Evolutionary conservation across 1,140 invertebrate genomes (phyloP).

Genomic region (Leptopilina boulardi): DNA sequence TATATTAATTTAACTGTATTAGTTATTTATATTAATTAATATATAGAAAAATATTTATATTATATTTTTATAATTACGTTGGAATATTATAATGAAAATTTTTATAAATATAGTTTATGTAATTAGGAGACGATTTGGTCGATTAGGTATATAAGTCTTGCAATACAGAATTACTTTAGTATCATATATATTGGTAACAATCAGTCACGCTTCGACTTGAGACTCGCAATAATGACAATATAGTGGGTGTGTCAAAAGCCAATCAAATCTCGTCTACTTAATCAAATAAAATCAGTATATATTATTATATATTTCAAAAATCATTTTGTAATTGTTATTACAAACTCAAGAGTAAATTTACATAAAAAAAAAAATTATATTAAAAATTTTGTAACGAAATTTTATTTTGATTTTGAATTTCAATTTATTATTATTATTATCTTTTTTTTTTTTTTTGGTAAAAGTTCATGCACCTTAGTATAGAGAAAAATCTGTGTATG

Average conservation of each 20-base stretch:
- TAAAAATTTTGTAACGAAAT: too few relatives aligned
- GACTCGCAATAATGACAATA: slow-evolving; percentile 62
- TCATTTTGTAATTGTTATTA: background rate
- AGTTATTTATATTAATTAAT: too few relatives aligned
- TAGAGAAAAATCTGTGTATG: background rate
- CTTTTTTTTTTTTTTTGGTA: background rate
- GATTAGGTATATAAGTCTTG: slow-evolving; percentile 59
- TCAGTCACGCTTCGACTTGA: slow-evolving; percentile 67
- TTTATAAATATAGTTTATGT: too few relatives aligned
- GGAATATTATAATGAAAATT: too few relatives aligned
- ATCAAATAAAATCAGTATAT: background rate
- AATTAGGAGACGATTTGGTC: slow-evolving; percentile 60
- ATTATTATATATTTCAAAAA: background rate
- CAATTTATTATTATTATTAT: too few relatives aligned
- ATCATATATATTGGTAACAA: slow-evolving; percentile 60
- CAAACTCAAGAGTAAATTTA: too few relatives aligned
- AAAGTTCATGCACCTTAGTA: background rate
- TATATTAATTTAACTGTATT: too few relatives aligned
- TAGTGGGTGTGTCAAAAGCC: slow-evolving; percentile 58
- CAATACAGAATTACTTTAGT: slow-evolving; percentile 43
- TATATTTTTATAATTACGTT: too few relatives aligned
- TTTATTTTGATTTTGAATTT: too few relatives aligned
- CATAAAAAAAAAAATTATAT: too few relatives aligned
- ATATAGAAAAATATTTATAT: too few relatives aligned
- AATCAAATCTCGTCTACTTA: slow-evolving; percentile 46